A percentile compares a stretch with the other conserved stretches of the same genome.
Conservation (phyloP, 1,140 invertebrate genomes). For the Drosophila parvula region DNA sequence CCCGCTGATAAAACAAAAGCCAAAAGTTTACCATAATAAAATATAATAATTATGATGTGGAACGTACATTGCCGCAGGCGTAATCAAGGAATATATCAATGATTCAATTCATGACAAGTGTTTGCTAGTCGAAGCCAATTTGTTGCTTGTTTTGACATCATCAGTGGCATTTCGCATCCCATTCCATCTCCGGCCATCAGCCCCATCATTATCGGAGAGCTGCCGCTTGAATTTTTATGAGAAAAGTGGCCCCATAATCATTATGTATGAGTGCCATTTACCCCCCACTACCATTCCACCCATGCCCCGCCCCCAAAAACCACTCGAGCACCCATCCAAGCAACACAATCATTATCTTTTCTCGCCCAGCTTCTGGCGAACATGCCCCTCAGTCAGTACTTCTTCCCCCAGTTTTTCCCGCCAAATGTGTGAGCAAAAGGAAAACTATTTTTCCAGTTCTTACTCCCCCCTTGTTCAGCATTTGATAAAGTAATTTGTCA, state of each 20-base stretch:
- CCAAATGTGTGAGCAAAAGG: conserved; percentile 19
- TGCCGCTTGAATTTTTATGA: conserved; percentile 79
- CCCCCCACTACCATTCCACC: conserved; percentile 11
- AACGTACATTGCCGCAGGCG: conserved; percentile 36
- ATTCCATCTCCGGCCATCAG: conserved; percentile 25
- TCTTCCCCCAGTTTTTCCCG: background rate
- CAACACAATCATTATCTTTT: conserved; percentile 69
- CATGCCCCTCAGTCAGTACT: background rate
- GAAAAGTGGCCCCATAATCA: conserved; percentile 78
- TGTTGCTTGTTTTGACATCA: conserved; percentile 78
- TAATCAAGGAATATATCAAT: conserved; percentile 73
- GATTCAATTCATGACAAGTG: conserved; percentile 76
- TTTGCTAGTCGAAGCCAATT: conserved; percentile 66
- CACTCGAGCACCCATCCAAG: conserved; percentile 32
- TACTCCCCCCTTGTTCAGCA: conserved; percentile 7
- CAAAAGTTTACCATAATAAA: conserved; percentile 66
- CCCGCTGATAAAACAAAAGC: conserved; percentile 44
- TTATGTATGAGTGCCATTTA: conserved; percentile 74
- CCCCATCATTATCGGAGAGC: conserved; percentile 53
- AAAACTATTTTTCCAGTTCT: conserved; percentile 55
- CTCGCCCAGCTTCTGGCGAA: conserved; percentile 38
- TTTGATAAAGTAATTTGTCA: conserved; percentile 70
- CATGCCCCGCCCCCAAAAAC: conserved; percentile 11
- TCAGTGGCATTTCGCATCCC: conserved; percentile 46
- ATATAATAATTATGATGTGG: conserved; percentile 74